Base-by-base conservation (phyloP, 2,113 vertebrate genomes). In the Garra rufa region DNA sequence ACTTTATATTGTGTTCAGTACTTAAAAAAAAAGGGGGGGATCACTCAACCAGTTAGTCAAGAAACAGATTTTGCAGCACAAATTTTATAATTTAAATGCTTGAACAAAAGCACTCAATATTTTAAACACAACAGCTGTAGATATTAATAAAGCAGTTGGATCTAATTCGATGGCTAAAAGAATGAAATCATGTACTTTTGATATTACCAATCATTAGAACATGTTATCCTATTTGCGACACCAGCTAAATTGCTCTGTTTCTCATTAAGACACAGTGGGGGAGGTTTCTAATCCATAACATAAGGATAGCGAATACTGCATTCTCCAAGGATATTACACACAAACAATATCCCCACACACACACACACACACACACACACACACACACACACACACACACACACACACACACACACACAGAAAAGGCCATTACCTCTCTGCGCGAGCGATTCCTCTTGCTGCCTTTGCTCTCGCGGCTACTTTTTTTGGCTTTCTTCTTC, bases 401-500 rank as follows among this genome's bases (percentile, higher is more conserved):
- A n/a, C n/a, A n/a, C n/a, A n/a, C n/a, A n/a, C n/a, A n/a, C 34
- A 34, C 34, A 34, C 34, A 4, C 34, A 34, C 3, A 77, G 10
- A 69, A 19, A 76, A 24, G 19, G 6, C 63, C 30, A 8, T 55
- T 52, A 98, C 97, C 96, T 99, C 98, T 90, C 98, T 97, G 86
- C 97, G 97, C 9, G 96, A 96, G 85, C 98, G 95, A 67, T 95
- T 95, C 90, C 96, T 96, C 91, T 99, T 99, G 91, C 96, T 96
- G 76, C 96, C 93, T 89, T 98, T 98, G 85, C 96, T 96, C 91
- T 99, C 97, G 75, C 87, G 87, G 43, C 95, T 93, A 86, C 95
- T 94, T 91, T 99, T 99, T 93, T 98, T 99, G 61, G 97, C 97
- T 82, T 99, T 99, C 84, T 99, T 99, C 91, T 98, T 99, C 91